Conservation (phyloP, 1,140 invertebrate species). For the Batillaria attramentaria region DNA sequence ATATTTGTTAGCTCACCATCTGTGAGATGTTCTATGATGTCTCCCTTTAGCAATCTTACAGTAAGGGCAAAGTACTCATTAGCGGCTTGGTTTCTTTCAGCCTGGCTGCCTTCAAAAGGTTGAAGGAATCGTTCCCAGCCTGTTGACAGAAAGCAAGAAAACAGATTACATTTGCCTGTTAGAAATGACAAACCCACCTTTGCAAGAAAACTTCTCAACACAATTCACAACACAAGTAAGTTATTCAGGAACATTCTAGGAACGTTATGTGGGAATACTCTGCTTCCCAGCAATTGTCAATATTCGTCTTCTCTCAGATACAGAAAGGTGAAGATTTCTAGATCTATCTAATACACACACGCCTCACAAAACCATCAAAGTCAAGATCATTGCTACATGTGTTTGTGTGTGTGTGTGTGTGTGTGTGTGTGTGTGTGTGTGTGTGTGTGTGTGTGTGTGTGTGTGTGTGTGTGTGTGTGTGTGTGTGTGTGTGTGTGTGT, state of each 20-base stretch:
- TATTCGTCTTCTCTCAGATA: background rate
- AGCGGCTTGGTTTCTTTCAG: too few relatives aligned
- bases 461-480: background rate
- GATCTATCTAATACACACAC: background rate
- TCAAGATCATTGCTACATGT: background rate
- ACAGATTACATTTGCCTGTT: too few relatives aligned
- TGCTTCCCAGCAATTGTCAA: background rate
- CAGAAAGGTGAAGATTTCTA: background rate
- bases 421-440: constrained; percentile 10
- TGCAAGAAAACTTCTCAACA: too few relatives aligned
- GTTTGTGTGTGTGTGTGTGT: background rate
- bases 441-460: constrained; percentile 5
- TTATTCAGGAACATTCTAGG: background rate
- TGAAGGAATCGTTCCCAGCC: too few relatives aligned
- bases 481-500: background rate
- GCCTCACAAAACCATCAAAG: background rate
- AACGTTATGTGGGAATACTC: background rate
- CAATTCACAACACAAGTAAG: too few relatives aligned
- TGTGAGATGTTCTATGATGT: too few relatives aligned
- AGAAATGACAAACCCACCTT: too few relatives aligned
- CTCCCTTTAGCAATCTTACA: too few relatives aligned
- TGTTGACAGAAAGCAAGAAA: too few relatives aligned
- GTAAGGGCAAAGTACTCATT: too few relatives aligned
- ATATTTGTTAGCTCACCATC: too few relatives aligned
- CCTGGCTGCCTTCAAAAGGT: too few relatives aligned